A percentile compares a stretch with the other conserved stretches of the same genome.
These are phyloP conservation scores for Redunca redunca DNA, from an alignment of 2,113 vertebrate genomes.

Conservation along the genomic window DNA sequence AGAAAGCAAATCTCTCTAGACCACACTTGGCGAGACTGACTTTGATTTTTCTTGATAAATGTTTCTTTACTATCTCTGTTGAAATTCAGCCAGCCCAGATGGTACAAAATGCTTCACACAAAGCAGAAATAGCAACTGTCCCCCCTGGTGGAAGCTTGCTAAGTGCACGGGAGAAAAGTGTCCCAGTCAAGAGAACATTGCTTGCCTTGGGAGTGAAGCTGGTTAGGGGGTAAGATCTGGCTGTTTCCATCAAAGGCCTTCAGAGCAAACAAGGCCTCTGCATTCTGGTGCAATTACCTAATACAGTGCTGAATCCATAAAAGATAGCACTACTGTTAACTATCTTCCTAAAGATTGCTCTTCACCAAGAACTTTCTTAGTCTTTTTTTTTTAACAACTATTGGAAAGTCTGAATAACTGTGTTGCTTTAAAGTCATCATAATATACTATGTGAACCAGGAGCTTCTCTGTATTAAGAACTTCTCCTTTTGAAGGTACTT, in stretches of 20 bases:
- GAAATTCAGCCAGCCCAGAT: constrained; percentile 65
- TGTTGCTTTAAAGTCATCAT: not conserved
- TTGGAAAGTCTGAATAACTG: not conserved
- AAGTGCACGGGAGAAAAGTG: not conserved
- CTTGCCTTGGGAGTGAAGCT: not conserved
- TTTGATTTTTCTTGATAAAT: constrained; percentile 61
- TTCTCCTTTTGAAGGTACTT: not conserved
- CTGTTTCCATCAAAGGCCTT: not conserved
- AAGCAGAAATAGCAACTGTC: constrained; percentile 40
- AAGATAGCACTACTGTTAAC: not conserved
- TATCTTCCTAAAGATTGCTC: not conserved
- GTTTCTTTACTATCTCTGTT: constrained; percentile 67
- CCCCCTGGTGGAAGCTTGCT: constrained; percentile 2
- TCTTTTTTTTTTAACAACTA: not conserved
- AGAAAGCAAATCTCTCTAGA: constrained; percentile 50
- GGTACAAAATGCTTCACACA: constrained; percentile 34
- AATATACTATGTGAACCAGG: not conserved
- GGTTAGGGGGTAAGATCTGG: not conserved
- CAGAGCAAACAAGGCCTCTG: not conserved
- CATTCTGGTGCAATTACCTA: not conserved
- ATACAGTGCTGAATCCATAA: not conserved
- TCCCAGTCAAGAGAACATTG: not conserved
- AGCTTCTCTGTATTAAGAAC: not conserved
- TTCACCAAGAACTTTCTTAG: not conserved
- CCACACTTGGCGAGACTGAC: constrained; percentile 18